Evolutionary conservation across 2,797 vertebrate species (phyloP), one percentile per base, ranked within the genome.

Genomic region (Cryptoblepharus egeriae): DNA sequence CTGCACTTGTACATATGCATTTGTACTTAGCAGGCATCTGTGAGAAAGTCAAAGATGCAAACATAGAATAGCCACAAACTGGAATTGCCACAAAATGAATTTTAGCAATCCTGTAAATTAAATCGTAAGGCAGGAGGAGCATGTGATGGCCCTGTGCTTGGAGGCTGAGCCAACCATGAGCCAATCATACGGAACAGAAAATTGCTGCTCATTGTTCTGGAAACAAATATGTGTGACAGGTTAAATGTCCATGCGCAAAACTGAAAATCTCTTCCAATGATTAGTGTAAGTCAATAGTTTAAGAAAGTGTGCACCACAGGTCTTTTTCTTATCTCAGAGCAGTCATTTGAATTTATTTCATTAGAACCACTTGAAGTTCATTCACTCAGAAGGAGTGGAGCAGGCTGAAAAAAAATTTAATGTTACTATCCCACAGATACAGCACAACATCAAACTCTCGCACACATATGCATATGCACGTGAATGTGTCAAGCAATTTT

Each of bases 291-390:
- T 78, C 88, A 88, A 86, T 74, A 88, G 88, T 93, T n/a, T 87
- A 93, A 92, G 39, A 90, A 88, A 86, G 85, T 92, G 93, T 94
- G 89, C 93, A 87, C 82, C 87, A 93, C 92, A 93, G 88, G 80
- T 93, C 91, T 88, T 86, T 91, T 85, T 35, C 86, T 91, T 88
- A 78, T 88, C 85, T 93, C 92, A 90, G 88, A 91, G 85, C 77
- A 93, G 90, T 89, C 87, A 92, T 95, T 94, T 94, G 90, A 84
- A 93, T 95, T 95, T 91, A 91, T 89, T 93, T 94, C 89, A 91
- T 94, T 94, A 90, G 91, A 93, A 85, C 75, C 87, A 79, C 82
- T 70, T 92, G 87, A 87, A 91, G 85, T 92, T 88, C 81, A 76
- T 92, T 86, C 82, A 73, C 76, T 72, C 58, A 90, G 81, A 39